Conservation (phyloP, 2,888 invertebrate genomes). For the Drosophila meridiana region DNA sequence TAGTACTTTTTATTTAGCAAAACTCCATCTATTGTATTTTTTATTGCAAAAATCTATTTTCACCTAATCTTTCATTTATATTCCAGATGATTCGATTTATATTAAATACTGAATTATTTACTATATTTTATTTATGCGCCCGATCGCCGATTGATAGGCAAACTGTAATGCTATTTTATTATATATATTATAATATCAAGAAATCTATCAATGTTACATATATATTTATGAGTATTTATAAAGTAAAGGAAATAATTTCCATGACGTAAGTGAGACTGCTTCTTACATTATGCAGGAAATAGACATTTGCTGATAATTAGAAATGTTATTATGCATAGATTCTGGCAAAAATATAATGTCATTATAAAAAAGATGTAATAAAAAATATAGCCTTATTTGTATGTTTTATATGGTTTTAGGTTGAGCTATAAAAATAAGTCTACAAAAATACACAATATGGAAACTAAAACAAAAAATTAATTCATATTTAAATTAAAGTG, state of each 20-base stretch:
- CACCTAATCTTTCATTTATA: background rate
- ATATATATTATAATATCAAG: background rate
- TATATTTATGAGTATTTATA: background rate
- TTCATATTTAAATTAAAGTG: background rate
- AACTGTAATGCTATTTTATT: background rate
- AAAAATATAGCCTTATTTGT: no score
- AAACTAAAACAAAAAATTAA: no score
- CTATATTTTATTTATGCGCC: background rate
- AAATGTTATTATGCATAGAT: background rate
- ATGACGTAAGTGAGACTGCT: background rate
- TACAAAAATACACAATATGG: no score
- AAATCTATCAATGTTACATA: background rate
- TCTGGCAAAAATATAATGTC: background rate
- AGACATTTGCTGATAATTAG: background rate
- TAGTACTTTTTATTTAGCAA: background rate
- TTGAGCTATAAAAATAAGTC: no score
- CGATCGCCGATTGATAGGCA: background rate
- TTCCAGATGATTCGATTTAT: conserved; percentile 4
- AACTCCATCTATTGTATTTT: background rate
- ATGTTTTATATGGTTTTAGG: no score
- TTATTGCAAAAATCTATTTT: background rate
- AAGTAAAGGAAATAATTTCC: background rate
- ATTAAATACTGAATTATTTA: background rate
- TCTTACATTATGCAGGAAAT: background rate
- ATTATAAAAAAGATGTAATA: no score